A percentile compares a stretch with the other conserved stretches of the same genome.
Conservation (phyloP, 2,888 invertebrate genomes). For the Erpobdella octoculata region DNA sequence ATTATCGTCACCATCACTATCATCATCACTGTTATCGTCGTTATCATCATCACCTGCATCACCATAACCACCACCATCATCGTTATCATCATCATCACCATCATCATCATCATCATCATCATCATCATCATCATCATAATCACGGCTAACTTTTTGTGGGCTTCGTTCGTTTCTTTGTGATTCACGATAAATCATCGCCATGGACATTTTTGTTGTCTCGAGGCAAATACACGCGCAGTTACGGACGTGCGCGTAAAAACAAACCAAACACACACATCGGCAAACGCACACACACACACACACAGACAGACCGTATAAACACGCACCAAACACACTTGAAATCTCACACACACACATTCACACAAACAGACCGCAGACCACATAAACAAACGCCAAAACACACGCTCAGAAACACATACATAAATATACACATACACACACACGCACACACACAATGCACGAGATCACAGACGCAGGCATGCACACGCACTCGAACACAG, state of each 20-base stretch:
- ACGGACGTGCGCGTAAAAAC: not conserved
- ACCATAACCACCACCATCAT: not conserved
- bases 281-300: not conserved
- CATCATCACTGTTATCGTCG: not conserved
- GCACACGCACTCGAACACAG: too few species aligned
- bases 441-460: too few species aligned
- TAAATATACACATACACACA: not conserved
- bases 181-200: not conserved
- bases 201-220: not conserved
- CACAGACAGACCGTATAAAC: not conserved
- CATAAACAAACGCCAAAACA: not conserved
- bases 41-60: not conserved
- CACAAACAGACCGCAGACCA: not conserved
- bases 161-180: not conserved
- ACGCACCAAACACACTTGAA: not conserved
- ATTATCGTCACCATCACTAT: not conserved
- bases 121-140: not conserved
- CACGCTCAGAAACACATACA: not conserved
- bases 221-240: not conserved
- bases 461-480: too few species aligned
- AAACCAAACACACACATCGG: not conserved
- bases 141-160: too few species aligned
- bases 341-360: not conserved
- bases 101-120: not conserved
- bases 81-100: not conserved